phyloP scores from a whole-genome alignment of 2,888 invertebrate genomes.

The Theretra japonica region DNA sequence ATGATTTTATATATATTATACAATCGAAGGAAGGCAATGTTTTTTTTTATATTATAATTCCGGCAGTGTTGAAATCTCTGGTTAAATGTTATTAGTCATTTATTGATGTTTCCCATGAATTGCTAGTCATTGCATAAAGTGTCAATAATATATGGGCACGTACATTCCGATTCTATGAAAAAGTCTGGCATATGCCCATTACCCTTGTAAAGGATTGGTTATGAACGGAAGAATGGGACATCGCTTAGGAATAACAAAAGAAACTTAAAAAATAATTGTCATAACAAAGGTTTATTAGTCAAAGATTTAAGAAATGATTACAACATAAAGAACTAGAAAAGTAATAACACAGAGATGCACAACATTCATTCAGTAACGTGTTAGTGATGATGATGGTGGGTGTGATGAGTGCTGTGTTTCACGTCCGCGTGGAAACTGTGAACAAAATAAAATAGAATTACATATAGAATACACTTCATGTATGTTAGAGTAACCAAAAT shows the following conservation, averaged over 20 bases:
- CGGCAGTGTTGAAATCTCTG: too few species aligned
- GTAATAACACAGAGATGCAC: not conserved
- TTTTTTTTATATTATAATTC: too few species aligned
- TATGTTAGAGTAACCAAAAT: too few species aligned
- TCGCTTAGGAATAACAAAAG: not conserved
- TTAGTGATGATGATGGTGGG: constrained; percentile 59
- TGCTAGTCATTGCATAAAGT: too few species aligned
- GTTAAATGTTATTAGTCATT: too few species aligned
- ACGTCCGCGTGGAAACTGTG: constrained; percentile 61
- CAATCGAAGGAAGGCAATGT: too few species aligned
- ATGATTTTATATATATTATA: too few species aligned
- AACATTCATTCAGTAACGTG: constrained; percentile 9
- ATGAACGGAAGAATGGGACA: not conserved
- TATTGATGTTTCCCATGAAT: too few species aligned
- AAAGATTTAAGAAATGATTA: not conserved
- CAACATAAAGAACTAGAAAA: not conserved
- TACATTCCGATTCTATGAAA: too few species aligned
- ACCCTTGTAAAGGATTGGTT: not conserved
- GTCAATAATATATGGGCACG: too few species aligned
- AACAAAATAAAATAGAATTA: constrained; percentile 2
- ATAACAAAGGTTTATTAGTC: not conserved
- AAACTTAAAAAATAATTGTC: not conserved
- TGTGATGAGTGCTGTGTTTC: constrained; percentile 66
- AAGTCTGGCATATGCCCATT: not conserved
- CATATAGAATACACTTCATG: not conserved